Evolutionary conservation across 2,797 vertebrate genomes (phyloP).

Genomic region (Pseudochromis fuscus): DNA sequence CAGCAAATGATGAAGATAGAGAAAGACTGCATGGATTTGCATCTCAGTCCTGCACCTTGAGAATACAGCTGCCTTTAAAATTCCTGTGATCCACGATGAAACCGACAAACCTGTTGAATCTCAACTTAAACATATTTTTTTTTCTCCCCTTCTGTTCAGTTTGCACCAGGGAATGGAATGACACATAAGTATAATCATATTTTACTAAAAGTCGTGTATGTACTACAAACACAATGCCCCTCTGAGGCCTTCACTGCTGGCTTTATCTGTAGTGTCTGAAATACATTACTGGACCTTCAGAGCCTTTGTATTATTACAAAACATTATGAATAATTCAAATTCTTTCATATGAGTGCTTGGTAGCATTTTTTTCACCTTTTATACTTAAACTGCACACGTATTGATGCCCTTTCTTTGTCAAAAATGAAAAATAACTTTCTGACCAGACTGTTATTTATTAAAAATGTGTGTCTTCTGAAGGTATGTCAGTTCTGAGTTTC

Average conservation of each 20-base stretch:
- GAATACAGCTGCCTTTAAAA: conserved; percentile 56
- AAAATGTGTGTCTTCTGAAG: conserved; percentile 6
- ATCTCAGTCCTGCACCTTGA: conserved; percentile 58
- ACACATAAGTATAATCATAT: conserved; percentile 30
- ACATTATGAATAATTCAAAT: conserved; percentile 40
- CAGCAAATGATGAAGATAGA: conserved; percentile 66
- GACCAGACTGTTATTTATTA: conserved; percentile 15
- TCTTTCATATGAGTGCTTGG: not conserved
- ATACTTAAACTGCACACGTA: not conserved
- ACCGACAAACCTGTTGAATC: conserved; percentile 53
- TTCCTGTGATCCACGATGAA: conserved; percentile 43
- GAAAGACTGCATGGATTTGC: conserved; percentile 64
- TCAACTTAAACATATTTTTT: conserved; percentile 36
- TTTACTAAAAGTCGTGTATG: conserved; percentile 25
- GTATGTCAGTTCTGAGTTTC: conserved; percentile 20
- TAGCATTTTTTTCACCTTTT: conserved; percentile 15
- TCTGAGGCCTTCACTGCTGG: conserved; percentile 7
- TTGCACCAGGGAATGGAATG: conserved; percentile 19
- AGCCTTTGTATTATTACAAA: conserved; percentile 33
- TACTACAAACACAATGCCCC: conserved; percentile 26
- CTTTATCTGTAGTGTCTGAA: conserved; percentile 38
- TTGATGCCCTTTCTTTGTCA: not conserved
- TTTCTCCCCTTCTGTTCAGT: conserved; percentile 10
- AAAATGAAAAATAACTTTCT: conserved; percentile 17
- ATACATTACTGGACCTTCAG: conserved; percentile 27